Conservation (phyloP, 2,797 vertebrate species). For the Xenops minutus region DNA sequence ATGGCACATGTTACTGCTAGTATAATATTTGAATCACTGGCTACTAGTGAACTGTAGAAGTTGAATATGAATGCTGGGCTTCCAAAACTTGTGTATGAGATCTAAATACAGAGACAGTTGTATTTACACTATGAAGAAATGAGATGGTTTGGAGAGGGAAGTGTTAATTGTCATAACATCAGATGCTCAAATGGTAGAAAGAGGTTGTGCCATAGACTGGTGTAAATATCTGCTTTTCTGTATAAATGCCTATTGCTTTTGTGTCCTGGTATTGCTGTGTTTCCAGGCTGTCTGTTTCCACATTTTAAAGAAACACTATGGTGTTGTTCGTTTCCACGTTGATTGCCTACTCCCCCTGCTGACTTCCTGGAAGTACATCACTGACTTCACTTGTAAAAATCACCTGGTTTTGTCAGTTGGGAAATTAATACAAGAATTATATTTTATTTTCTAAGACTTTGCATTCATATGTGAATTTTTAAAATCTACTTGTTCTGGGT, state of each 20-base stretch:
- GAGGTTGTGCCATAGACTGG: neutral
- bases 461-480: neutral
- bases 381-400: neutral
- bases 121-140: neutral
- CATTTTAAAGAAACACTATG: neutral
- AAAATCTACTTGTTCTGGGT: neutral
- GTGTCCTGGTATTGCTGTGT: neutral
- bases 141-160: neutral
- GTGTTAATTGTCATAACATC: neutral
- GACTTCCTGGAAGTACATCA: conserved; percentile 5
- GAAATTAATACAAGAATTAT: neutral
- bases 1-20: neutral
- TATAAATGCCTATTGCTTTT: neutral
- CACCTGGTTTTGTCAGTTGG: neutral
- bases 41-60: neutral
- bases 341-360: conserved; percentile 56
- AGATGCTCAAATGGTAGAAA: neutral
- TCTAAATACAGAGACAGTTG: neutral
- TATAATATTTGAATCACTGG: neutral
- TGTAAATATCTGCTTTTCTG: neutral
- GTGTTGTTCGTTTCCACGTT: neutral
- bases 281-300: neutral
- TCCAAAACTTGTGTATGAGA: neutral
- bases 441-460: neutral
- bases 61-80: neutral